Conservation (phyloP, 2,113 vertebrate species). For the Psettodes erumei region DNA sequence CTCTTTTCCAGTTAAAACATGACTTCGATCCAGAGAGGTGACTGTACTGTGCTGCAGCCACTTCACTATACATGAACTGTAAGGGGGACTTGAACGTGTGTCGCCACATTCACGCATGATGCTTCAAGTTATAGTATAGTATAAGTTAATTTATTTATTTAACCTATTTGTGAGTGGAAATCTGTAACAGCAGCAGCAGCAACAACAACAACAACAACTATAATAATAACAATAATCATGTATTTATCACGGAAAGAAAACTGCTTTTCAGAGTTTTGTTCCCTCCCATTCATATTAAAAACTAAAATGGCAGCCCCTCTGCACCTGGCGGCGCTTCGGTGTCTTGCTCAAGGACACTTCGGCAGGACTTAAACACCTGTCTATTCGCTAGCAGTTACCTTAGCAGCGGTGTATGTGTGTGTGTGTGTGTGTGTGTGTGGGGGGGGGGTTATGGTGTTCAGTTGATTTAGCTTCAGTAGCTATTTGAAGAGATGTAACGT, state of each 20-base stretch:
- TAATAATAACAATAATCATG: background rate
- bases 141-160: too few relatives aligned
- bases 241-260: background rate
- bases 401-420: too few relatives aligned
- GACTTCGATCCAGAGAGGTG: slow-evolving; percentile 59
- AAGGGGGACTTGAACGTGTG: too few relatives aligned
- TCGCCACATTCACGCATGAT: too few relatives aligned
- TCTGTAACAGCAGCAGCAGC: background rate
- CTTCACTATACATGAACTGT: slow-evolving; percentile 30
- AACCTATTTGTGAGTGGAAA: too few relatives aligned
- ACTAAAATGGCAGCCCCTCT: background rate
- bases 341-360: slow-evolving; percentile 26
- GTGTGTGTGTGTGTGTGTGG: too few relatives aligned
- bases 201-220: background rate
- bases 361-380: background rate
- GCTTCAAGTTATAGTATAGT: too few relatives aligned
- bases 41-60: slow-evolving; percentile 36
- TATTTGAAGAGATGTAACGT: background rate
- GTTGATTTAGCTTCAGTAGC: background rate
- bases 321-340: background rate
- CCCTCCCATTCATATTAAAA: background rate
- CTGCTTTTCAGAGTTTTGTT: background rate
- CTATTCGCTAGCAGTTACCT: too few relatives aligned
- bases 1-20: slow-evolving; percentile 72
- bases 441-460: too few relatives aligned